Conservation (phyloP, 2,797 vertebrate species). For the Scolopax bukidnonensis region DNA sequence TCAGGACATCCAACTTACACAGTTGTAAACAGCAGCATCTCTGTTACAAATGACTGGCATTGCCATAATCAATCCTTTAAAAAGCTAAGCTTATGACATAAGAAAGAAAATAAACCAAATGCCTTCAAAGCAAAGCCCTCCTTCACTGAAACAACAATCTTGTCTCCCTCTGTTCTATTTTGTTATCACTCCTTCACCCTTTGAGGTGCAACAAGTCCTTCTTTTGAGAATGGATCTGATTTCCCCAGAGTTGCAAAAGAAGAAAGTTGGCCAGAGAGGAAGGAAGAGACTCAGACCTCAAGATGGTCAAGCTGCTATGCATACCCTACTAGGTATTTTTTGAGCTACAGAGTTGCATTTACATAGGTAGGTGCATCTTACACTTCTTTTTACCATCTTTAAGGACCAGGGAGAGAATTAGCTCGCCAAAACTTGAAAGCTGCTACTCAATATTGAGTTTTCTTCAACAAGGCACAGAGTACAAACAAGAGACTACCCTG, state of each 20-base stretch:
- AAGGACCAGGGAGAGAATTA: neutral
- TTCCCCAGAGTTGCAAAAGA: neutral
- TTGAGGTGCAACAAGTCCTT: neutral
- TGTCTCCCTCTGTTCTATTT: neutral
- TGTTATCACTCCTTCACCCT: neutral
- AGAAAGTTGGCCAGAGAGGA: neutral
- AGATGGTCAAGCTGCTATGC: neutral
- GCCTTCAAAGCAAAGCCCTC: neutral
- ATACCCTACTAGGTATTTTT: neutral
- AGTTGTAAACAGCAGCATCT: neutral
- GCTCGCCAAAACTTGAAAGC: neutral
- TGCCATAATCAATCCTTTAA: neutral
- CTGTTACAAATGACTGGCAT: neutral
- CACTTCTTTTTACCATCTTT: neutral
- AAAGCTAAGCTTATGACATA: neutral
- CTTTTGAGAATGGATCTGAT: neutral
- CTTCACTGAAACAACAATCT: neutral
- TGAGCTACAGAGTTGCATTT: neutral
- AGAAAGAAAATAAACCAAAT: neutral
- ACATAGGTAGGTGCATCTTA: accelerated
- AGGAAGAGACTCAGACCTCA: neutral
- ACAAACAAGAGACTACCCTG: neutral
- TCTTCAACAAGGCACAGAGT: neutral
- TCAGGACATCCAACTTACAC: neutral
- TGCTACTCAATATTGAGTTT: neutral